Evolutionary conservation across 2,888 invertebrate genomes (phyloP).

Genomic region (Hybos culiciformis): DNA sequence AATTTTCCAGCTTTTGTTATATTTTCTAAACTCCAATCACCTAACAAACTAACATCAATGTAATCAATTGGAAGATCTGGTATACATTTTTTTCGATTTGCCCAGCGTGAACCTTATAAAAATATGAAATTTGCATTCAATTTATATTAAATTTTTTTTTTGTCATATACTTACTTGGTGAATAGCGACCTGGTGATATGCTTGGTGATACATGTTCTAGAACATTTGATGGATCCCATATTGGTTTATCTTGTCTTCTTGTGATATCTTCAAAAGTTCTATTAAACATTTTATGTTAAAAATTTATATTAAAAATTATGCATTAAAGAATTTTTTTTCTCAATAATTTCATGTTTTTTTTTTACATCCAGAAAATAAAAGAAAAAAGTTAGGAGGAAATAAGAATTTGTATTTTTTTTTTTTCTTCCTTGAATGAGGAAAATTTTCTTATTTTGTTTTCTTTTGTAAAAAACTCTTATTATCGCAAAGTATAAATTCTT

Average conservation of each 20-base stretch:
- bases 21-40: slow-evolving; percentile 25
- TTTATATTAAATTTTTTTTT: not conserved
- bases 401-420: no score
- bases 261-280: slow-evolving; percentile 21
- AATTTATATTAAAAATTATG: not conserved
- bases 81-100: slow-evolving; percentile 19
- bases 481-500: no score
- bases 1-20: slow-evolving; percentile 30
- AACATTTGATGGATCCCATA: slow-evolving; percentile 23
- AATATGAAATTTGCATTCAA: no score
- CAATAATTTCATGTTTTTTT: no score
- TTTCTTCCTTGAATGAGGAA: no score
- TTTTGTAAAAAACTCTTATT: no score
- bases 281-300: slow-evolving; percentile 3
- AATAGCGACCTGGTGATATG: slow-evolving; percentile 13
- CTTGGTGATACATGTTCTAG: slow-evolving; percentile 22
- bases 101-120: slow-evolving; percentile 14
- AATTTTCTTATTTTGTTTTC: no score
- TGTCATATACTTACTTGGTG: not conserved
- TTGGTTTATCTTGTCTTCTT: slow-evolving; percentile 22
- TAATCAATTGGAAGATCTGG: slow-evolving; percentile 21
- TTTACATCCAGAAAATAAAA: no score
- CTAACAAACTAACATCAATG: slow-evolving; percentile 19
- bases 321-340: no score
- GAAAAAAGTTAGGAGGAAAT: no score